Base-by-base conservation (phyloP, 1,140 invertebrate species). In the Melipona quadrifasciata region DNA sequence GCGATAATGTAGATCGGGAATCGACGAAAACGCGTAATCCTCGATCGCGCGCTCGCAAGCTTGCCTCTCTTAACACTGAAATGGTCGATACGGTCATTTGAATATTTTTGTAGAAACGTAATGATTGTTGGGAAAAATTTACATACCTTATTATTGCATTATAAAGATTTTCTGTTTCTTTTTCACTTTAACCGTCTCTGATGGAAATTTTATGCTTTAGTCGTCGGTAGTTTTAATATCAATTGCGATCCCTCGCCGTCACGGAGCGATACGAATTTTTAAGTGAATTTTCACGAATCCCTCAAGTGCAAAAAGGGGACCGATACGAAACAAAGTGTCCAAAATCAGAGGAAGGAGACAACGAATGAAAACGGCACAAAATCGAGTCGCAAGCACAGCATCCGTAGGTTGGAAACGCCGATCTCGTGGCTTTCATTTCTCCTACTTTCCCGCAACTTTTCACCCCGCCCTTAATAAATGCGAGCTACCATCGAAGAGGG, bases 381-480 rank as follows among this genome's bases (percentile, higher is more conserved):
- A 61, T n/a, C 24, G 58, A 39, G 34, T 68, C 39, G 11, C 67
- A 11, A 39, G 11, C 8, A 24, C n/a, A 12, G 51, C n/a, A 47
- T 68, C 64, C 16, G 19, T 19, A 27, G n/a, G 31, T 65, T 31
- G 81, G 74, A 61, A 79, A 47, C 75, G 55, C 19, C 16, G 39
- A 84, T 84, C 77, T 65, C 82, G 75, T 58, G 82, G 57, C 27
- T n/a, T 72, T 21, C 51, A 51, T 47, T 55, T 70, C 5, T 55
- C 12, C 39, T 31, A 71, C 27, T 83, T 68, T 55, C 53, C 34
- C 61, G 61, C 68, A 80, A 86, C 73, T 86, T 84, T 81, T 84
- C 55, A 67, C 78, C 84, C 67, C 3, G 31, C 77, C 67, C 74
- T 84, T 86, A 77, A 86, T 88, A 84, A 89, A 88, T 55, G 74